These are phyloP conservation scores for Lasioglossum malachurum DNA, from an alignment of 2,888 invertebrate genomes.

Conservation along the genomic window DNA sequence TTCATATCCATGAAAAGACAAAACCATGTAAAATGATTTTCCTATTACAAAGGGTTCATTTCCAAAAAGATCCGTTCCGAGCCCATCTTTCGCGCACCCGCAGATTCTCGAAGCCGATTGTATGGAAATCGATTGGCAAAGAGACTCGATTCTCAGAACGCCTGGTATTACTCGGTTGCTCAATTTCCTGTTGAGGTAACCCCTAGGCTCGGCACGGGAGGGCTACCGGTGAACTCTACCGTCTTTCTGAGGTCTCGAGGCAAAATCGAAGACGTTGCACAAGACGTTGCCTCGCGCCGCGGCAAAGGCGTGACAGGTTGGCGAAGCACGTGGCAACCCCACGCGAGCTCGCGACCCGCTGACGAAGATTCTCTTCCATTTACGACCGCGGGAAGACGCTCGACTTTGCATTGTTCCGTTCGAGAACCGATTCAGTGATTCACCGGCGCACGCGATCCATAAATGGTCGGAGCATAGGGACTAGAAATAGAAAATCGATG, in stretches of 20 bases:
- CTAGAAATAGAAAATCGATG: slow-evolving; percentile 1
- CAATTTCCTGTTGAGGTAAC: slow-evolving; percentile 2
- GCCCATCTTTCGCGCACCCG: not conserved
- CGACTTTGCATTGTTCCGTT: slow-evolving; percentile 7
- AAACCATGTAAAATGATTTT: no score
- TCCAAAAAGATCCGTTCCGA: no score
- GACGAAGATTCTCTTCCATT: slow-evolving; percentile 8
- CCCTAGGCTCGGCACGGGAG: not conserved
- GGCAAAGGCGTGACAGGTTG: slow-evolving; percentile 4
- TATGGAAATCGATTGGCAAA: not conserved
- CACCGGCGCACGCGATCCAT: not conserved
- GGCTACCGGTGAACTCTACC: not conserved
- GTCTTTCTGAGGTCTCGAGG: not conserved
- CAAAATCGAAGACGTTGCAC: not conserved
- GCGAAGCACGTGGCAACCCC: not conserved
- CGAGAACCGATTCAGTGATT: not conserved
- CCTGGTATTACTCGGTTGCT: not conserved
- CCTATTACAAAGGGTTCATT: no score
- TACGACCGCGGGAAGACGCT: not conserved
- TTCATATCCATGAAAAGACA: no score
- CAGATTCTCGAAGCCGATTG: not conserved
- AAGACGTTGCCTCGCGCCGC: not conserved
- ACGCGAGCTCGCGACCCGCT: not conserved
- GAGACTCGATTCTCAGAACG: not conserved
- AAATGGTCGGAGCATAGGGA: not conserved